A percentile compares a stretch with the other conserved stretches of the same genome.
These are phyloP conservation scores for Xylocampa areola DNA, from an alignment of 2,888 invertebrate species.

Conservation along the genomic window DNA sequence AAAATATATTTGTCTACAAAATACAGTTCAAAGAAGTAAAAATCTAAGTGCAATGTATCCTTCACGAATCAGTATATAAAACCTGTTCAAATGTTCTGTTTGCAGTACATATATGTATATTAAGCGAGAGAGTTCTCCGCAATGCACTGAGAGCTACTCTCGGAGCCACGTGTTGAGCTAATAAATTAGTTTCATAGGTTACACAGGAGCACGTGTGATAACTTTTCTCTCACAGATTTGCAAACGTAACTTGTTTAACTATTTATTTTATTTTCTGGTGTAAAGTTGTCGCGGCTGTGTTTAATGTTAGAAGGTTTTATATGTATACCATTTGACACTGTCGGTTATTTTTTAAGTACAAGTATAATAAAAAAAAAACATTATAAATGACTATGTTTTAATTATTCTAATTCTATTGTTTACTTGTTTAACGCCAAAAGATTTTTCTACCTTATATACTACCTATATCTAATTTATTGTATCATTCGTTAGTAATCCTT, in stretches of 20 bases:
- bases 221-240: slow-evolving; percentile 7
- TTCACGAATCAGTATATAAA: slow-evolving; percentile 11
- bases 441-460: no score
- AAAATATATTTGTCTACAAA: slow-evolving; percentile 7
- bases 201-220: background rate
- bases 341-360: no score
- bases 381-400: no score
- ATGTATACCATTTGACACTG: background rate
- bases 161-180: slow-evolving; percentile 39
- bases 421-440: no score
- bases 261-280: background rate
- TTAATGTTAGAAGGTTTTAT: background rate
- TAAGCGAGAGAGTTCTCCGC: slow-evolving; percentile 10
- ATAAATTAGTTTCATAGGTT: slow-evolving; percentile 31
- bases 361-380: no score
- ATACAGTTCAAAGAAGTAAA: slow-evolving; percentile 7
- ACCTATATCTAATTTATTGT: no score
- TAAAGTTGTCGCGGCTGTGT: background rate
- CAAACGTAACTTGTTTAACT: background rate
- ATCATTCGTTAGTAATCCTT: no score
- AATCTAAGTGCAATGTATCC: slow-evolving; percentile 18
- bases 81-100: slow-evolving; percentile 32
- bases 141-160: slow-evolving; percentile 20
- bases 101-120: slow-evolving; percentile 2
- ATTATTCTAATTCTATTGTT: no score